These are phyloP conservation scores for Petromus typicus DNA, from an alignment of 2,113 vertebrate genomes.

Conservation along the genomic window DNA sequence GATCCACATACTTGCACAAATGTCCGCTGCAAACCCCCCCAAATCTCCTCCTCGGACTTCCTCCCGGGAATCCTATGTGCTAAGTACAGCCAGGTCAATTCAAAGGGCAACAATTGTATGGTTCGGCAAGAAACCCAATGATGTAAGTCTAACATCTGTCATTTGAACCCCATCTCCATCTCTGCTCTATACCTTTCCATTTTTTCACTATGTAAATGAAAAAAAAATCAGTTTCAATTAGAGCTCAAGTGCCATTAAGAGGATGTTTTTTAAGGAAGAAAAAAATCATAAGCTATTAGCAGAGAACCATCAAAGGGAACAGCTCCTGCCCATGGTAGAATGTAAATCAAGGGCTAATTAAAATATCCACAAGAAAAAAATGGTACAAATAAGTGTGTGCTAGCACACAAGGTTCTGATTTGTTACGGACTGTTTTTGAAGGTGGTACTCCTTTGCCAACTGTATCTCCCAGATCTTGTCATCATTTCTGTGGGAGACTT, in stretches of 20 bases:
- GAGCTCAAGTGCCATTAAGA: constrained; percentile 67
- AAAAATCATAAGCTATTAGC: constrained; percentile 80
- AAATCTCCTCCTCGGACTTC: constrained; percentile 66
- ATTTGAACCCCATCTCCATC: background rate
- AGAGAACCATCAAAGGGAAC: constrained; percentile 78
- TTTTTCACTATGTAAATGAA: constrained; percentile 44
- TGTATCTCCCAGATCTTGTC: background rate
- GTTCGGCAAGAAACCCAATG: constrained; percentile 53
- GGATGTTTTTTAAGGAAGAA: constrained; percentile 66
- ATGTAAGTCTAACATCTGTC: constrained; percentile 65
- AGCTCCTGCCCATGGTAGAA: constrained; percentile 75
- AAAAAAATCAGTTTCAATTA: constrained; percentile 57
- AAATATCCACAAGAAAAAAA: constrained; percentile 79
- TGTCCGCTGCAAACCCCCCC: constrained; percentile 76
- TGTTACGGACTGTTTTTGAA: background rate
- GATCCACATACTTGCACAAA: constrained; percentile 90
- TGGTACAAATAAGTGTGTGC: constrained; percentile 67
- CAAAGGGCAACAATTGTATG: constrained; percentile 66
- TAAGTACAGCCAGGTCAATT: constrained; percentile 28
- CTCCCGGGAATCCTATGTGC: constrained; percentile 55
- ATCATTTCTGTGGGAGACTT: background rate
- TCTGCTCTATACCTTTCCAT: background rate
- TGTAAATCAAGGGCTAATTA: constrained; percentile 86
- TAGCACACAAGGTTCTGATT: background rate
- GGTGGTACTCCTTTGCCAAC: constrained; percentile 25